Evolutionary conservation across 1,140 invertebrate genomes (phyloP), one percentile per base, ranked within the genome.

Genomic region (Cepaea nemoralis): DNA sequence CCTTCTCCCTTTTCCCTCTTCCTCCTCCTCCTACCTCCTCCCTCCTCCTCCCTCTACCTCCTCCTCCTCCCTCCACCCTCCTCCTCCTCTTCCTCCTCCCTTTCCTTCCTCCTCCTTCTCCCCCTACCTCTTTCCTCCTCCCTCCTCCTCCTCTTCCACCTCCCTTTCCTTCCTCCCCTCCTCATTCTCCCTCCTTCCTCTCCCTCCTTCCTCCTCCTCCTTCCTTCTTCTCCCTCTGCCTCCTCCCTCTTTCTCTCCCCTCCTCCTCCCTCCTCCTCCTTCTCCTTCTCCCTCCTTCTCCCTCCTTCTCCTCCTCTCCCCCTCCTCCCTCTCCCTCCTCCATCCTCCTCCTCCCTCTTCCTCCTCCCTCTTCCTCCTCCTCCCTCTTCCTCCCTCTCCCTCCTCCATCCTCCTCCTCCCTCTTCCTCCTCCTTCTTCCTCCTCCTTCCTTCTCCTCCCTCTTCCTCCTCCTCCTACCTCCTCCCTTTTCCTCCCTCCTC

Each of bases 241-340:
- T n/a, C n/a, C n/a, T n/a, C n/a, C n/a, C n/a, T n/a, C n/a, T n/a
- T n/a, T n/a, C n/a, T n/a, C 19, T 69, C 33, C 33, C 66, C 14
- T 14, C 27, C 19, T 69, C 14, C 33, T 31, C 14, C 19, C 16
- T 14, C 12, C 12, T 31, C 33, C 19, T n/a, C 66, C 33, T 69
- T 69, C 66, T 12, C 27, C 66, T 31, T 69, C 27, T 69, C 33
- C 33, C 14, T 69, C 66, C 33, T 33, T 69, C 66, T 69, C 66
- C 12, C 66, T 16, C 14, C 33, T 69, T 12, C 14, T 31, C 33
- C 14, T n/a, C 19, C 14, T 14, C 12, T 31, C 12, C 16, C 33
- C 33, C 19, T 69, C 19, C 33, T n/a, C 33, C 33, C 14, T 14
- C 16, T 14, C 12, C 12, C n/a, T n/a, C n/a, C n/a, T n/a, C n/a